A percentile compares a stretch with the other conserved stretches of the same genome.
Evolutionary conservation across 1,140 invertebrate genomes (phyloP).

Genomic region (Ctenoplectra terminalis): DNA sequence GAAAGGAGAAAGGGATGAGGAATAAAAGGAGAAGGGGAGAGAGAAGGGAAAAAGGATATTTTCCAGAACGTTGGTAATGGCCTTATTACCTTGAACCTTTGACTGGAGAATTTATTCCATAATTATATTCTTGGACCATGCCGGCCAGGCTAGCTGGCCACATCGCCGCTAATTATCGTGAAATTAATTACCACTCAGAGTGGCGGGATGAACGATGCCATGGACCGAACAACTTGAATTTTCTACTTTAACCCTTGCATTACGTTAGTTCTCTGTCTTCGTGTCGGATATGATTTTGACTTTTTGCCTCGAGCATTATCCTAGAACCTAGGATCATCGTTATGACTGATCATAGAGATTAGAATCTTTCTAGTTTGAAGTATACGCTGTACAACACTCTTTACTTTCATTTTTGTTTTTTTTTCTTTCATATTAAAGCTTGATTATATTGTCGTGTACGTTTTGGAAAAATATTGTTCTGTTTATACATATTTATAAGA

Average conservation of each 20-base stretch:
- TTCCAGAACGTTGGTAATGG: slow-evolving; percentile 33
- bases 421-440: background rate
- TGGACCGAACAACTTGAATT: slow-evolving; percentile 30
- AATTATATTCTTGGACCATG: slow-evolving; percentile 60
- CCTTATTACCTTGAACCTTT: slow-evolving; percentile 57
- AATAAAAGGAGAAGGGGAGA: background rate
- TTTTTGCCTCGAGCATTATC: slow-evolving; percentile 39
- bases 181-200: slow-evolving; percentile 67
- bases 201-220: slow-evolving; percentile 61
- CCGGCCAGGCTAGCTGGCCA: slow-evolving; percentile 14
- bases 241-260: slow-evolving; percentile 29
- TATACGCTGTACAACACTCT: background rate
- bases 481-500: background rate
- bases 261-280: slow-evolving; percentile 7
- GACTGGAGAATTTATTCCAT: slow-evolving; percentile 56
- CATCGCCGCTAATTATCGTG: slow-evolving; percentile 63
- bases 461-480: background rate
- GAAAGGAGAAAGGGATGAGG: background rate
- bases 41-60: slow-evolving; percentile 6
- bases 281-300: slow-evolving; percentile 14
- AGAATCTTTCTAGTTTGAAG: slow-evolving; percentile 42
- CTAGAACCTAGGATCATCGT: slow-evolving; percentile 46
- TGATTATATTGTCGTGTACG: background rate
- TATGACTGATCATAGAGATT: slow-evolving; percentile 57
- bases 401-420: background rate